Base-by-base conservation (phyloP, 2,888 invertebrate species). In the Hyposoter didymator region DNA sequence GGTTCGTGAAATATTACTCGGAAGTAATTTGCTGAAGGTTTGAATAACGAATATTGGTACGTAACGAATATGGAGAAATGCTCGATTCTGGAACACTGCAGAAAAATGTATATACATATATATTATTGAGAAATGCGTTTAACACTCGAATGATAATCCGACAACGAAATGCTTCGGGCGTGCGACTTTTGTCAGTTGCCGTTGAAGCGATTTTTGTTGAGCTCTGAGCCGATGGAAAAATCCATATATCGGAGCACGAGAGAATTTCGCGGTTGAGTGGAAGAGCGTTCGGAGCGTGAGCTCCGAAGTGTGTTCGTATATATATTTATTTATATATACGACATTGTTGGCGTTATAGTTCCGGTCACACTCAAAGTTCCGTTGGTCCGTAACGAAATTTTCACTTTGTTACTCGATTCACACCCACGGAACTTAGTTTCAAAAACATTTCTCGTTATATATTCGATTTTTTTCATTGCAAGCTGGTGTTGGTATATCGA, bases 131-230 rank as follows among this genome's bases (percentile, higher is more conserved):
- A 32, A 47, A 55, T 64, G 84, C 39, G 70, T 82, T 39, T 69
- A 78, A 72, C 78, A 64, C 84, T 78, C 43, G 17, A 69, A n/a
- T 59, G 59, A 64, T 79, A 85, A 85, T 75, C 79, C 47, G 82
- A 85, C 75, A 85, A 59, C 67, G 79, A 79, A 66, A 49, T 43
- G 47, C 79, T 76, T 79, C 70, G 82, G 59, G 79, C 82, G 82
- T 79, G 85, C 66, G 79, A 85, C 85, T 85, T 82, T 82, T 82
- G 79, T 82, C 72, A 79, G 64, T 79, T 64, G 64, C 79, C 79
- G 79, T 76, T 49, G 82, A 66, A 66, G 79, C 79, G 79, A 85
- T 82, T 79, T 82, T 85, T 55, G 75, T 85, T 82, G 75, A 55
- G 62, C 74, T 79, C 35, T 47, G 52, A 62, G 43, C 66, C 59